Conservation (phyloP, 1,140 invertebrate genomes). For the Diachasma alloeum region DNA sequence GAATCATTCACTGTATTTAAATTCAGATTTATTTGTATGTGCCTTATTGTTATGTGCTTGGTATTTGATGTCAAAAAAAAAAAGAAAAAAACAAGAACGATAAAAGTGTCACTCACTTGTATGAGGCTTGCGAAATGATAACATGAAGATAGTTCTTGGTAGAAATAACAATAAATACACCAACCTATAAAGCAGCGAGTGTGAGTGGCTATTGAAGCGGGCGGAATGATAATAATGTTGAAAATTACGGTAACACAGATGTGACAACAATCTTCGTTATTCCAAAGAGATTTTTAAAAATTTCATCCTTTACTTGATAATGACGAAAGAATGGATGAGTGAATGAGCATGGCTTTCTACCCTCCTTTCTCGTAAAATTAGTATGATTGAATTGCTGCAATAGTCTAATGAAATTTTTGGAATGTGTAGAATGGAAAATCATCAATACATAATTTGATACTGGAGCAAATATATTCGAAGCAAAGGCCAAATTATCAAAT, state of each 20-base stretch:
- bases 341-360: neutral
- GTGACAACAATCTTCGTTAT: neutral
- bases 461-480: neutral
- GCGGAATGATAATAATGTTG: constrained; percentile 11
- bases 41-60: constrained; percentile 45
- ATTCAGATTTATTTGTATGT: constrained; percentile 35
- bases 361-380: too few relatives aligned
- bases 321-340: neutral
- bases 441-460: neutral
- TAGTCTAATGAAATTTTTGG: neutral
- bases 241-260: neutral
- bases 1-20: constrained; percentile 34
- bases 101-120: constrained; percentile 49
- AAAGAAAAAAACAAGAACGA: constrained; percentile 39
- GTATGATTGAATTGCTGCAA: too few relatives aligned
- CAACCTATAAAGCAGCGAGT: constrained; percentile 38
- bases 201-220: constrained; percentile 29
- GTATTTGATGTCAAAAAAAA: constrained; percentile 38
- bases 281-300: neutral
- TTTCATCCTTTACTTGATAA: neutral
- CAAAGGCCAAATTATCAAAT: constrained; percentile 49
- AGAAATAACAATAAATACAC: constrained; percentile 31
- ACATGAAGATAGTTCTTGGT: constrained; percentile 37
- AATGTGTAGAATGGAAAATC: neutral
- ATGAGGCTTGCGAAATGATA: constrained; percentile 56